Percentiles rank a stretch among this genome's conserved stretches.
Conservation (phyloP, 2,113 vertebrate species). For the Heteronetta atricapilla region DNA sequence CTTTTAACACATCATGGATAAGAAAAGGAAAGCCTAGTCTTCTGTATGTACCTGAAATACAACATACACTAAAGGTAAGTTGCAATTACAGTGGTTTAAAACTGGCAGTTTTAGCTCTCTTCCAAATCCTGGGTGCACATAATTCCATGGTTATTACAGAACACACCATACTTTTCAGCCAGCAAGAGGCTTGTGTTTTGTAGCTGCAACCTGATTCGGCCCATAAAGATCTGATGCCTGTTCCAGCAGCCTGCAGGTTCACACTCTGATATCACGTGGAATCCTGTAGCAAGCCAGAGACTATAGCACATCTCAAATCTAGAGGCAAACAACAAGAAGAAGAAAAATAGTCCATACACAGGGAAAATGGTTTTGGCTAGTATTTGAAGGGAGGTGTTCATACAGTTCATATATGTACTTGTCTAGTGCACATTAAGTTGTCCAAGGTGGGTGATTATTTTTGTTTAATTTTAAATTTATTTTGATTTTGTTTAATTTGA, state of each 20-base stretch:
- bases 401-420: background rate
- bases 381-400: background rate
- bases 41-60: background rate
- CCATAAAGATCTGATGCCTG: background rate
- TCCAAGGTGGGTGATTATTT: background rate
- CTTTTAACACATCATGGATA: accelerated
- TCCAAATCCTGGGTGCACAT: background rate
- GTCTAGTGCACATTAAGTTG: background rate
- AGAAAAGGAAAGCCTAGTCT: background rate
- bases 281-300: background rate
- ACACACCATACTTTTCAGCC: background rate
- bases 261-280: accelerated
- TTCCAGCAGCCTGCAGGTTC: background rate
- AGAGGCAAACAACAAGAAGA: background rate
- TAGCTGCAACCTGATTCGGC: background rate
- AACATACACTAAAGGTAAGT: background rate
- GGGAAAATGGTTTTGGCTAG: background rate
- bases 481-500: no score
- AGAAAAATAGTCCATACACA: background rate
- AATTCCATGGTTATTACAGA: background rate
- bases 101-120: background rate
- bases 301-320: background rate
- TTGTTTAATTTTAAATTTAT: background rate
- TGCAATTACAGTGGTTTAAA: background rate
- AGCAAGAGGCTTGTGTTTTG: background rate